phyloP scores from a whole-genome alignment of 1,140 invertebrate genomes.

The Heliconius nattereri region DNA sequence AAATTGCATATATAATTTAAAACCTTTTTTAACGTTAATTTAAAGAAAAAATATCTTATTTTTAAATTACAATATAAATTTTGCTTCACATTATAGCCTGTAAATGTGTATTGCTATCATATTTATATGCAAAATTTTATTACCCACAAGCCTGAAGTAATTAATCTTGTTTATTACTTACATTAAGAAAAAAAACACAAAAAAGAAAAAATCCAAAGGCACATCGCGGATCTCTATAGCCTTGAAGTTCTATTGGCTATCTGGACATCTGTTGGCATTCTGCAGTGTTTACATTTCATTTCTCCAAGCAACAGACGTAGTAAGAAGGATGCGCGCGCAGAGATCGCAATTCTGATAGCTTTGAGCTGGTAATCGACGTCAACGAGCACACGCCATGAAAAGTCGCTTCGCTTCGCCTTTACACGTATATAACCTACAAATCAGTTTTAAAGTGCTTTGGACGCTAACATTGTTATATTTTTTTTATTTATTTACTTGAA shows the following conservation, averaged over 20 bases:
- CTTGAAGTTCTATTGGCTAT: conserved; percentile 66
- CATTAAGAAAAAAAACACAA: not conserved
- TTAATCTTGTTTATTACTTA: too few species aligned
- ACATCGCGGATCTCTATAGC: conserved; percentile 24
- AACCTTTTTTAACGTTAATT: too few species aligned
- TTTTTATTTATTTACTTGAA: too few species aligned
- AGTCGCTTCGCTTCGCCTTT: conserved; percentile 20
- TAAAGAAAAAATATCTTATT: too few species aligned
- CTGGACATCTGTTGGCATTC: conserved; percentile 75
- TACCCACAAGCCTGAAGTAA: too few species aligned
- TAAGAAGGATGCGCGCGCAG: conserved; percentile 65
- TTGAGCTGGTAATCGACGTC: conserved; percentile 66
- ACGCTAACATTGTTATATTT: too few species aligned
- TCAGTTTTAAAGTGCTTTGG: not conserved
- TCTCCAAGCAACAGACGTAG: conserved; percentile 69
- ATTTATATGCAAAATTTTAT: too few species aligned
- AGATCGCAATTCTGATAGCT: conserved; percentile 70
- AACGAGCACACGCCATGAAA: conserved; percentile 47
- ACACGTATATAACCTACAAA: not conserved
- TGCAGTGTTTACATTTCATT: conserved; percentile 77
- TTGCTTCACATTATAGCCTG: too few species aligned
- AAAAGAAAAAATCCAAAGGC: not conserved
- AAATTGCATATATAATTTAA: not conserved
- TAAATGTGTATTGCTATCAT: too few species aligned
- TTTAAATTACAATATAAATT: too few species aligned